Evolutionary conservation across 1,140 invertebrate species (phyloP).

Genomic region (Sminthurinus signatus): DNA sequence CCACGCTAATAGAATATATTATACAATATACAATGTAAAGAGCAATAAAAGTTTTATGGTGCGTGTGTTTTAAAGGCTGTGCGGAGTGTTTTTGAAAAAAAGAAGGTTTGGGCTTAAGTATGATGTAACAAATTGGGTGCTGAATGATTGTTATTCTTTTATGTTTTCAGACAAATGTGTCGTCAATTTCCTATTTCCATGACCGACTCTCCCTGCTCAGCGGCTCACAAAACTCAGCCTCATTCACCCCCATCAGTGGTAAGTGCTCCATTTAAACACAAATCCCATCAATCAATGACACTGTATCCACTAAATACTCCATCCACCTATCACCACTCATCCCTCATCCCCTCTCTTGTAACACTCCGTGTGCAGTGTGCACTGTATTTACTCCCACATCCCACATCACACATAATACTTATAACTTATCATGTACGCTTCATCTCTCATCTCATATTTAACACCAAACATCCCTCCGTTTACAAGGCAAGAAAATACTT

Average conservation of each 20-base stretch:
- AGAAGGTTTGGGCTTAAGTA: not conserved
- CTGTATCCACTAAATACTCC: no score
- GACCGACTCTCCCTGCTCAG: constrained; percentile 26
- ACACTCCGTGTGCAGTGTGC: no score
- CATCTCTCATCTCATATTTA: no score
- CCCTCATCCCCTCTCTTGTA: no score
- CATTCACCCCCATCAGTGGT: constrained; percentile 32
- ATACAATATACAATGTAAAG: not conserved
- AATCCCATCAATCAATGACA: no score
- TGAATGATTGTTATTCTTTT: constrained; percentile 18
- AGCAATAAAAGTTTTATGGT: not conserved
- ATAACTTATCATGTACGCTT: no score
- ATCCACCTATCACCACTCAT: no score
- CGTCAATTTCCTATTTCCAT: constrained; percentile 21
- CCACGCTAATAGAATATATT: not conserved
- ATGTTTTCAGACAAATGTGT: constrained; percentile 19
- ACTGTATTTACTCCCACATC: no score
- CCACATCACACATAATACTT: no score
- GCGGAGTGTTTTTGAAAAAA: not conserved
- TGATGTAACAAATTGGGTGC: constrained; percentile 11
- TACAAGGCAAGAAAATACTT: no score
- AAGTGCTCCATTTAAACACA: no score
- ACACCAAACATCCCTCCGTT: no score
- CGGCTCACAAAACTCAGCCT: constrained; percentile 29
- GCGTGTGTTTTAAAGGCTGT: not conserved